Base-by-base conservation (phyloP, 1,140 invertebrate species). In the Ylistrum balloti region DNA sequence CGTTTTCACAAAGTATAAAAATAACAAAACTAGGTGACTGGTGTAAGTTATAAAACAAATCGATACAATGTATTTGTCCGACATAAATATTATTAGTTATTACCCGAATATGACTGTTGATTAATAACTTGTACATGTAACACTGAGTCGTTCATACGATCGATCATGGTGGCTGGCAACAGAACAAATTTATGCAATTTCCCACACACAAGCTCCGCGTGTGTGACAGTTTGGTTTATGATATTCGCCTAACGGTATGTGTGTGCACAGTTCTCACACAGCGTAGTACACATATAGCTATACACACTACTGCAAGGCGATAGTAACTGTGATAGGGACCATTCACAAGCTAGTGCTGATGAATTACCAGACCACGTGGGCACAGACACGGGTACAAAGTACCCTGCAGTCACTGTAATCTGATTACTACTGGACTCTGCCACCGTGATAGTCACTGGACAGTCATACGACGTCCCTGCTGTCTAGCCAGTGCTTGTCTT, bases 361-460 rank as follows among this genome's bases (percentile, higher is more conserved):
- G 56, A 17, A 74, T 5, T 74, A n/a, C n/a, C 56, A n/a, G 56
- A 74, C 56, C 56, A 74, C 56, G 56, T 74, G 56, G 56, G 45
- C 45, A 20, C 45, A 56, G n/a, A 74, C 56, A n/a, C 35, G 56
- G 56, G 56, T 74, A 74, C 56, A 74, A 74, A 74, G 56, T 74
- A 74, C n/a, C 56, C 56, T 28, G n/a, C 56, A 28, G 56, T 74
- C 56, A 7, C 11, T n/a, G 5, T 74, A 28, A 74, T 74, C 56
- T n/a, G 7, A 9, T 74, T 1, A 17, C 22, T 1, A 74, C 5
- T 74, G 22, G 56, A 74, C 56, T 74, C 56, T n/a, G 11, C 56
- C 56, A 74, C n/a, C 22, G n/a, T 74, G 7, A 28, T 74, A n/a
- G n/a, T 28, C 56, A 9, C 17, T 17, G 1, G 7, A 56, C 17